Evolutionary conservation across 2,113 vertebrate species (phyloP).

Genomic region (Cacatua alba): DNA sequence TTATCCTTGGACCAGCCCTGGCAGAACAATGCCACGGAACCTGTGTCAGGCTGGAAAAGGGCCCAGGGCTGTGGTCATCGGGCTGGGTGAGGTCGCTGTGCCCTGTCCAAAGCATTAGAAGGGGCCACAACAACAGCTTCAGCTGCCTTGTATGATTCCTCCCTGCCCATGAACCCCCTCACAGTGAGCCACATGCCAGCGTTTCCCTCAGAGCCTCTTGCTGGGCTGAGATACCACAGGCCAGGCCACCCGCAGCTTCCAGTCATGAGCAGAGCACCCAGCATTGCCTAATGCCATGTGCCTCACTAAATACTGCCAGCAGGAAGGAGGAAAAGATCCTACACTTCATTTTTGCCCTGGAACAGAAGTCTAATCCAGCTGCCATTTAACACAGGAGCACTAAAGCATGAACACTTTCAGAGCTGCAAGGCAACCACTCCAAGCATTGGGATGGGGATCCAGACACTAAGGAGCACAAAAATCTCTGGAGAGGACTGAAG

Average conservation of each 20-base stretch:
- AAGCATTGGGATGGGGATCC: background rate
- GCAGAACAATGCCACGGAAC: background rate
- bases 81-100: background rate
- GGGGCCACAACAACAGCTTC: background rate
- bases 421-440: background rate
- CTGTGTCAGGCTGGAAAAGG: background rate
- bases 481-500: background rate
- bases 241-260: background rate
- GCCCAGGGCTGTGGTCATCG: background rate
- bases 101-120: background rate
- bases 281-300: background rate
- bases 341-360: background rate
- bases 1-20: background rate
- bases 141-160: background rate
- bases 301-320: background rate
- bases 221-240: background rate
- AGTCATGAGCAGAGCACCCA: background rate
- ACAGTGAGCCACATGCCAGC: background rate
- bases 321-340: background rate
- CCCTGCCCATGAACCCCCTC: background rate
- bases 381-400: background rate
- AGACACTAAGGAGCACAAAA: background rate
- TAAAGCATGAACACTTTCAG: background rate
- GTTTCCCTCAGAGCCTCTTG: background rate
- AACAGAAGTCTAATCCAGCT: background rate